Base-by-base conservation (phyloP, 2,113 vertebrate genomes). In the Aleadryas rufinucha region DNA sequence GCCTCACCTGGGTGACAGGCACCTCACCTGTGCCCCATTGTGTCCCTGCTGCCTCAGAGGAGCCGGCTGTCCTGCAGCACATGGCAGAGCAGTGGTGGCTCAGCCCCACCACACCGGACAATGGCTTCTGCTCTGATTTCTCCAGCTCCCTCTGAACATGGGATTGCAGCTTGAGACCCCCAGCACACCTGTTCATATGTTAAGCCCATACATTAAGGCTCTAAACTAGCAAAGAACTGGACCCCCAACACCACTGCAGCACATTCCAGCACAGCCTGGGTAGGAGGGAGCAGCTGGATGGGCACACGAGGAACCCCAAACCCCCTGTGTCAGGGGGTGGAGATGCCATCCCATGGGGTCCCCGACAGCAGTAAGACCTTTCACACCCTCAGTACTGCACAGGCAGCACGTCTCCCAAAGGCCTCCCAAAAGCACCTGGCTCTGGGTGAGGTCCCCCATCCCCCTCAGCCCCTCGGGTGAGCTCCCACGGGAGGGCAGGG, bases 291-390 rank as follows among this genome's bases (percentile, higher is more conserved):
- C 49, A 45, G 52, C 3, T 20, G 66, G 47, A 3, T 5, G 30
- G 45, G 33, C 30, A 53, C 33, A 24, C 1, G 2, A 35, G 13
- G 19, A 66, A 22, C 13, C 64, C 30, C 4, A 23, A 23, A 54
- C 1, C 15, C 16, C 24, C 16, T 0, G 0, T 4, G 10, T 3
- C 14, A 16, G 7, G 18, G 31, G 21, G 20, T 21, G 49, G 17
- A 64, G 41, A 47, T 35, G 24, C n/a, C 0, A 1, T 4, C 11
- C 37, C 49, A 21, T 0, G 1, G 47, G 35, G 9, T 27, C 4
- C 15, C 6, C 19, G 15, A 18, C 6, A 3, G 11, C 35, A 60
- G 42, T 0, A 24, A 35, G 37, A 27, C 28, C 39, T 33, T 28
- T 3, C 18, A 14, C 6, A 8, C 19, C 12, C 47, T 22, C 87